phyloP scores from a whole-genome alignment of 1,140 invertebrate genomes.

The Drosophila rhopaloa region DNA sequence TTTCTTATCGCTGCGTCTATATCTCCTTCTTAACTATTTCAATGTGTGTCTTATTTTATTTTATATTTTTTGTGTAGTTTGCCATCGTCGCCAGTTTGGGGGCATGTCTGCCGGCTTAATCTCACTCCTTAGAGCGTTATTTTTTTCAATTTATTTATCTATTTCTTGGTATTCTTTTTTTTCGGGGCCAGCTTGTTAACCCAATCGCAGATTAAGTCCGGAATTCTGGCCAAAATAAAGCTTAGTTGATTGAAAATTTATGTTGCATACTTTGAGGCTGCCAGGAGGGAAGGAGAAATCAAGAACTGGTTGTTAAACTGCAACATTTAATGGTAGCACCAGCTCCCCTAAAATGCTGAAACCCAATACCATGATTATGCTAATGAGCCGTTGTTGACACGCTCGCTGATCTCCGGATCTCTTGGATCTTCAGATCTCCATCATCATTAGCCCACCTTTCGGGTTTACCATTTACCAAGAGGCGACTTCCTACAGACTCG shows the following conservation, averaged over 20 bases:
- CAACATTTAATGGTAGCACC: slow-evolving; percentile 10
- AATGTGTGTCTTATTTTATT: slow-evolving; percentile 11
- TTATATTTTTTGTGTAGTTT: slow-evolving; percentile 24
- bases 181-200: slow-evolving; percentile 44
- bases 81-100: slow-evolving; percentile 37
- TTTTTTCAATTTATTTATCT: slow-evolving; percentile 18
- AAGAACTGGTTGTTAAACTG: slow-evolving; percentile 11
- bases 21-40: slow-evolving; percentile 42
- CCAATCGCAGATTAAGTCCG: slow-evolving; percentile 33
- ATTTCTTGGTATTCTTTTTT: slow-evolving; percentile 14
- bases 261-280: slow-evolving; percentile 63
- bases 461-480: slow-evolving; percentile 24
- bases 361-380: slow-evolving; percentile 49
- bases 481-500: slow-evolving; percentile 8
- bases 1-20: slow-evolving; percentile 67
- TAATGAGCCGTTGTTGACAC: slow-evolving; percentile 67
- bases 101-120: slow-evolving; percentile 41
- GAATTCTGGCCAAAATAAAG: slow-evolving; percentile 30
- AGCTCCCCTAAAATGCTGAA: slow-evolving; percentile 21
- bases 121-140: slow-evolving; percentile 49
- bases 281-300: background rate
- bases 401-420: slow-evolving; percentile 39
- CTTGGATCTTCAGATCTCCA: slow-evolving; percentile 37
- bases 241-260: slow-evolving; percentile 4
- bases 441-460: slow-evolving; percentile 48